Base-by-base conservation (phyloP, 2,888 invertebrate species). In the Caenorhabditis sp. region DNA sequence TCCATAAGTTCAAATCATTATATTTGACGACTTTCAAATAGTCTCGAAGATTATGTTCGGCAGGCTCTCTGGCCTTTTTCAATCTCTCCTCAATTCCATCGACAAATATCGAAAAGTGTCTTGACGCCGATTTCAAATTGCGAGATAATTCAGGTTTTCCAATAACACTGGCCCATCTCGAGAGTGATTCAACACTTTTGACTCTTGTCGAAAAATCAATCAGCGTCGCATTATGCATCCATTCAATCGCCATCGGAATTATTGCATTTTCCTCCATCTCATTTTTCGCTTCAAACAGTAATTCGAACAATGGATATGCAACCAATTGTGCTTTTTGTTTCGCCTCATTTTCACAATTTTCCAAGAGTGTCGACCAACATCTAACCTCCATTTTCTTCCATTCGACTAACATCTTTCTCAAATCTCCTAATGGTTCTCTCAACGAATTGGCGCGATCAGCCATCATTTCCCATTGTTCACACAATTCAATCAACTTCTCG, bases 1-100 rank as follows among this genome's bases (percentile, higher is more conserved):
- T 93, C 92, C 94, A 96, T 88, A 95, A 95, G 85, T 93, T 97
- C 17, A 94, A 91, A 86, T 99, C 97, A 84, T 93, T 94, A 93
- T 97, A 99, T 50, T 94, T 91, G 61, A 93, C 93, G 64, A 99
- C 96, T 89, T 96, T 95, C 0, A 97, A 93, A 87, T 94, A 95
- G 81, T 95, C 95, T 80, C 89, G 79, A 14, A 99, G 88, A 88
- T 95, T 93, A 89, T 94, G 95, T 86, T 96, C 95, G 71, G 97
- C 93, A 0, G 95, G 95, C 0, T 91, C 88, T 36, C 93, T 92
- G 83, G 91, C 91, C 0, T 89, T 86, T 3, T 90, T 87, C 86
- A 83, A 51, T 54, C 70, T 70, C n/a, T 69, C 69, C 19, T 78
- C 66, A 6, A 83, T 68, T 5, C 60, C n/a, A 10, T 69, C 61